Evolutionary conservation across 2,113 vertebrate genomes (phyloP).

Genomic region (Herpetotheres cachinnans): DNA sequence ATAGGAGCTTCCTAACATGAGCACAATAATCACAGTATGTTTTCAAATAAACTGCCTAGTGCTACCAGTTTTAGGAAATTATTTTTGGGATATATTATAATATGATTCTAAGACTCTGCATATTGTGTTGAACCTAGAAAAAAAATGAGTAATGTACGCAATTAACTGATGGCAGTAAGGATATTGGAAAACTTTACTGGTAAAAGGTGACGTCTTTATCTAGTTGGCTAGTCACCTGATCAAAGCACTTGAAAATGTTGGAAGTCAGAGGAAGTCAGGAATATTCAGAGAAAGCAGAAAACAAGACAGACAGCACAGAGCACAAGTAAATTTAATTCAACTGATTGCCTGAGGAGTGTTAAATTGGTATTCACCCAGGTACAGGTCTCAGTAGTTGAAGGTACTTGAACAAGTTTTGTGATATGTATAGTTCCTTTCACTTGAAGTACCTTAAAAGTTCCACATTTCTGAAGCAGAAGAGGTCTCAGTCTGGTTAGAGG

Average conservation of each 20-base stretch:
- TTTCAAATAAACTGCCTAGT: background rate
- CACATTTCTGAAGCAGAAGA: background rate
- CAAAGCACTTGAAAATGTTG: background rate
- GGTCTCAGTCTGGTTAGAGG: background rate
- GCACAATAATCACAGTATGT: background rate
- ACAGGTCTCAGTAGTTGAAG: background rate
- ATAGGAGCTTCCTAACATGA: background rate
- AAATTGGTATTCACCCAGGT: background rate
- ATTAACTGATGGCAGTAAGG: background rate
- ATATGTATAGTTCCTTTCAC: accelerated
- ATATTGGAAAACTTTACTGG: background rate
- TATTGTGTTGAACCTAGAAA: background rate
- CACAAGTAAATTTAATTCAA: background rate
- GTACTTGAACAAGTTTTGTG: background rate
- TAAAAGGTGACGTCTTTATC: background rate
- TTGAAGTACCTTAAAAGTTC: background rate
- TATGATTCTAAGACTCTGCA: background rate
- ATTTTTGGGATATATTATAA: background rate
- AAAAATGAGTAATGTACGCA: background rate
- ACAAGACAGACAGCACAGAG: background rate
- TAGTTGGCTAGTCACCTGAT: background rate
- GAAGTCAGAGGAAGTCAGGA: background rate
- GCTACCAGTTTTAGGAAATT: background rate
- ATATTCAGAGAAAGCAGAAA: background rate
- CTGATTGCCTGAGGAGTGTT: background rate